Conservation (phyloP, 1,140 invertebrate species). For the Berghia stephanieae region DNA sequence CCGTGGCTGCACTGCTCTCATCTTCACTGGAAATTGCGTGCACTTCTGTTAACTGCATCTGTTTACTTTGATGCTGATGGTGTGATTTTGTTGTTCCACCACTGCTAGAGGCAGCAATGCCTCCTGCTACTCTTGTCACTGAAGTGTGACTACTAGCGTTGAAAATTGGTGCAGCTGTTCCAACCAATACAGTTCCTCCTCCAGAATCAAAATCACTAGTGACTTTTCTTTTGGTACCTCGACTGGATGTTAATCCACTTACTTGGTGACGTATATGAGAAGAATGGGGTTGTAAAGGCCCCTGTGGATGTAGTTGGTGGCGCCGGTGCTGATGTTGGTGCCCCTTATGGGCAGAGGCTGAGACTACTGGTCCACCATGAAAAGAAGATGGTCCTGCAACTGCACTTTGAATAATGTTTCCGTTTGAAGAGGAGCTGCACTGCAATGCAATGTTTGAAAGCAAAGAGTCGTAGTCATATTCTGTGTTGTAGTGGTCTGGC, state of each 20-base stretch:
- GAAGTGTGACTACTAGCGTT: not conserved
- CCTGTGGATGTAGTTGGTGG: not conserved
- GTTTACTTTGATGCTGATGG: conserved; percentile 75
- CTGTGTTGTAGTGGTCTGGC: not conserved
- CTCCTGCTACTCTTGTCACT: conserved; percentile 20
- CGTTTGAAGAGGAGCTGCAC: not conserved
- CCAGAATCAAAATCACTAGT: not conserved
- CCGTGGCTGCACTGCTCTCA: conserved; percentile 59
- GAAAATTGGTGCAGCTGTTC: conserved; percentile 16
- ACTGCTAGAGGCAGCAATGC: conserved; percentile 55
- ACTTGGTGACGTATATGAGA: too few relatives aligned
- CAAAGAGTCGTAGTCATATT: conserved; percentile 34
- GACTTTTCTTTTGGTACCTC: not conserved
- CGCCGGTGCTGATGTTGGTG: not conserved
- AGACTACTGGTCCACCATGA: conserved; percentile 20
- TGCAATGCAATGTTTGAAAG: conserved; percentile 38
- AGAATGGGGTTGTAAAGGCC: not conserved
- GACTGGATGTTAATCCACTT: too few relatives aligned
- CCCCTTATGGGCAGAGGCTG: conserved; percentile 19
- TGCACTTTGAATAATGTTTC: conserved; percentile 23
- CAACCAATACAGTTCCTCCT: conserved; percentile 19
- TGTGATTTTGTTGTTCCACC: conserved; percentile 73
- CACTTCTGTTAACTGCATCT: conserved; percentile 59
- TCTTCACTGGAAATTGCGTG: conserved; percentile 63
- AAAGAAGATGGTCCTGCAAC: conserved; percentile 7